Conservation (phyloP, 2,797 vertebrate genomes). For the Cryptoprocta ferox region DNA sequence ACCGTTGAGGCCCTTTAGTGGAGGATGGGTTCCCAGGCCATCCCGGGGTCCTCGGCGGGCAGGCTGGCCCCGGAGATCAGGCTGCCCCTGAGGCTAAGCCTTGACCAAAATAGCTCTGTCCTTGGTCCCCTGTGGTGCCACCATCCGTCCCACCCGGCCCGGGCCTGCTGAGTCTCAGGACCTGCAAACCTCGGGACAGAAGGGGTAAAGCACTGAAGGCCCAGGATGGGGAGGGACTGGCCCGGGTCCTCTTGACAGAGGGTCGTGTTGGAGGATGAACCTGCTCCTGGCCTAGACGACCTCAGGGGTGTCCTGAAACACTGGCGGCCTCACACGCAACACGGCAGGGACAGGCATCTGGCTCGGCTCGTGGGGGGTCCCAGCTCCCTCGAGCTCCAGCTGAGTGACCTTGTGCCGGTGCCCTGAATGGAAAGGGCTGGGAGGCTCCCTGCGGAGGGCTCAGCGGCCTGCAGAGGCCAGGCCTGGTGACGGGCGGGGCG, state of each 20-base stretch:
- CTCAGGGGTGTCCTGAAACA: background rate
- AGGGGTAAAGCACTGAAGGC: background rate
- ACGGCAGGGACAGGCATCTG: rapidly evolving
- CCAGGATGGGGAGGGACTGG: background rate
- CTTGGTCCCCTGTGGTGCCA: background rate
- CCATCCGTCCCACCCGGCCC: background rate
- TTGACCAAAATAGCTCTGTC: conserved; percentile 52
- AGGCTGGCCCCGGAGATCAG: background rate
- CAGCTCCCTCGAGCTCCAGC: rapidly evolving
- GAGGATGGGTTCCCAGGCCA: rapidly evolving
- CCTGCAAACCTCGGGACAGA: background rate
- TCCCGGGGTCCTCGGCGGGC: background rate
- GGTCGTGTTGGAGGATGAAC: background rate
- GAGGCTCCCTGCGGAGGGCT: background rate
- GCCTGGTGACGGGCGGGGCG: background rate
- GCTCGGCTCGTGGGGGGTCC: rapidly evolving
- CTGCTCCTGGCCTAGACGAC: background rate
- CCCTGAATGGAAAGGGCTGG: background rate
- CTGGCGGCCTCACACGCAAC: rapidly evolving
- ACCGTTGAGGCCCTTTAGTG: background rate
- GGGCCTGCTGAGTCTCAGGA: background rate
- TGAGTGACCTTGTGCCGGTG: rapidly evolving
- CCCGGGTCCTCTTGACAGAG: background rate
- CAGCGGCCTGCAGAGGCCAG: background rate
- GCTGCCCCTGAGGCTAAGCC: background rate